Conservation (phyloP, 2,113 vertebrate species). For the Rhinolophus ferrumequinum region DNA sequence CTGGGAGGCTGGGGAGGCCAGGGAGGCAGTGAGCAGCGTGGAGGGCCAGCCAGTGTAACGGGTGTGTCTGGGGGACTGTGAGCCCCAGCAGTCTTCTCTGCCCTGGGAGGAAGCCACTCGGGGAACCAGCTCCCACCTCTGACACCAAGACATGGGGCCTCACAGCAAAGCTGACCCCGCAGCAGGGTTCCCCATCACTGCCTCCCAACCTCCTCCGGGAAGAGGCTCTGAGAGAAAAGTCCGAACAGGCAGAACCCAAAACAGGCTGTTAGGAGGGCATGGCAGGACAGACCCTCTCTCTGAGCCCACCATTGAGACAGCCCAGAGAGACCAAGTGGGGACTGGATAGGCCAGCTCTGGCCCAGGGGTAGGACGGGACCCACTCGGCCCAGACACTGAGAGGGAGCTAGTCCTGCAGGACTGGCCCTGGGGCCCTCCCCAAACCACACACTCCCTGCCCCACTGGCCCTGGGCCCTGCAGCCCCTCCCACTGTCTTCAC, state of each 20-base stretch:
- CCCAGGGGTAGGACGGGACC: too few relatives aligned
- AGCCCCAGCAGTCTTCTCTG: neutral
- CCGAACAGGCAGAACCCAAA: neutral
- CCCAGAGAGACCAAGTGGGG: neutral
- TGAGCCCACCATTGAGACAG: too few relatives aligned
- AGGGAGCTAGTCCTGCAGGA: neutral
- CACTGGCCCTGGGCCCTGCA: rapidly evolving
- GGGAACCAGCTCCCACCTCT: neutral
- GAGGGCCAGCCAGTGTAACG: neutral
- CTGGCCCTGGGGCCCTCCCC: neutral
- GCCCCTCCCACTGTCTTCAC: neutral
- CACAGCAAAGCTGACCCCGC: neutral
- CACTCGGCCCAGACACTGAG: neutral
- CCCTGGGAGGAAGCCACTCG: neutral
- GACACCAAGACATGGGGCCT: neutral
- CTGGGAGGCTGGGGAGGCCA: neutral
- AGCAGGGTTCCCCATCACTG: neutral
- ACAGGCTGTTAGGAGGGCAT: rapidly evolving
- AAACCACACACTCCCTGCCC: too few relatives aligned
- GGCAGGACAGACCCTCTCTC: neutral
- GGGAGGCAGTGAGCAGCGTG: rapidly evolving
- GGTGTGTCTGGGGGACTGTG: neutral
- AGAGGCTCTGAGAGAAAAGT: too few relatives aligned
- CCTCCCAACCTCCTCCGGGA: neutral
- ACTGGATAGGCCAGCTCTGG: neutral